A percentile compares a stretch with the other conserved stretches of the same genome.
phyloP scores from a whole-genome alignment of 1,140 invertebrate genomes.

The Prorops nasuta region DNA sequence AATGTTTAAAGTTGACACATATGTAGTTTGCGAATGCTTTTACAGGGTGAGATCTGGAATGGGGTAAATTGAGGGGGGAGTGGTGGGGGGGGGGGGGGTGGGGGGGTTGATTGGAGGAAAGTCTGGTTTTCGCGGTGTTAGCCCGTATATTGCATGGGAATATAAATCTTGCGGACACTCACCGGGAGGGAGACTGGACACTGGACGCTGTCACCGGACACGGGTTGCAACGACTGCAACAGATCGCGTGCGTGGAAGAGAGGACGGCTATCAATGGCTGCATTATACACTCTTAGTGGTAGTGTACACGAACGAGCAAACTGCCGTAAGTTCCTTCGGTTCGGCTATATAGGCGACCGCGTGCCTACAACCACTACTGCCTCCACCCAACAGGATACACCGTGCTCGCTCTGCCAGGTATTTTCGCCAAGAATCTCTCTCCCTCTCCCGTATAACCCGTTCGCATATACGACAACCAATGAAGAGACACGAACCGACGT shows the following conservation, averaged over 20 bases:
- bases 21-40: too few relatives aligned
- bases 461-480: conserved; percentile 4
- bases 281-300: conserved; percentile 46
- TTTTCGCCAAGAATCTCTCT: conserved; percentile 25
- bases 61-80: neutral
- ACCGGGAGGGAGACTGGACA: conserved; percentile 52
- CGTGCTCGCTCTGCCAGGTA: conserved; percentile 13
- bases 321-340: too few relatives aligned
- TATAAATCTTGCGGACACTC: conserved; percentile 56
- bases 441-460: conserved; percentile 15
- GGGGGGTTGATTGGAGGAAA: conserved; percentile 4
- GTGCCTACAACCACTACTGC: too few relatives aligned
- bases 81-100: conserved; percentile 13
- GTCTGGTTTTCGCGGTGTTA: conserved; percentile 34
- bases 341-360: too few relatives aligned
- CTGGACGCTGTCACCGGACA: conserved; percentile 55
- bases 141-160: conserved; percentile 50
- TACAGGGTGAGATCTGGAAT: neutral
- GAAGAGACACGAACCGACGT: conserved; percentile 8
- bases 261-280: conserved; percentile 55
- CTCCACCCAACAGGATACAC: conserved; percentile 10
- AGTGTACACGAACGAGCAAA: conserved; percentile 8
- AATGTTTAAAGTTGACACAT: too few relatives aligned
- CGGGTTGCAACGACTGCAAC: conserved; percentile 49
- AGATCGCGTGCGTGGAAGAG: conserved; percentile 53